Base-by-base conservation (phyloP, 1,140 invertebrate genomes). In the Phocides pigmalion region DNA sequence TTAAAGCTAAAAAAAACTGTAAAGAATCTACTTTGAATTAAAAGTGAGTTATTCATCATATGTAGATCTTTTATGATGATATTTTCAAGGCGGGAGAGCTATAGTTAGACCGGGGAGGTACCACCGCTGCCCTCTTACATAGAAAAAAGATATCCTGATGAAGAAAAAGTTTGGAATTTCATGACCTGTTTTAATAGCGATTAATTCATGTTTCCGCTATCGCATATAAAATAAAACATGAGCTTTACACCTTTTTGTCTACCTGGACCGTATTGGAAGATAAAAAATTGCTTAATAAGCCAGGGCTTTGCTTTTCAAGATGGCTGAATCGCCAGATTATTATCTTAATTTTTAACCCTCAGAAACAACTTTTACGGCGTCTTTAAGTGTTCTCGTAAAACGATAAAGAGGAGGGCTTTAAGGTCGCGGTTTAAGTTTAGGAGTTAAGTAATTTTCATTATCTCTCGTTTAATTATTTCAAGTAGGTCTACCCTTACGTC, bases 291-390 rank as follows among this genome's bases (percentile, higher is more conserved):
- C 53, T 28, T 56, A 5, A 16, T 42, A 56, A 22, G 39, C 16
- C 39, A 16, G 28, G 37, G 53, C n/a, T n/a, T n/a, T n/a, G n/a
- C n/a, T n/a, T n/a, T 28, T 56, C 37, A 42, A 56, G 14, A 25
- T 14, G 19, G 39, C 53, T 42, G 53, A 41, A 22, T 42, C 5
- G 44, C 8, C 37, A 56, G 37, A 56, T 56, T 56, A 42, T 56
- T 56, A 42, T 56, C 53, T 56, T 56, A 16, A 42, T 56, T 56
- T 28, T 56, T 44, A 56, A 56, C 53, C 37, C 37, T 56, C 53
- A 28, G 53, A 56, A 56, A 42, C 22, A 56, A 56, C 37, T 56
- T 54, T 56, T 20, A 20, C 39, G 11, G 14, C 39, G 14, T 9
- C 39, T 22, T 56, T 44, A 56, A 56, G 39, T 42, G 51, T 28